Conservation (phyloP, 1,140 invertebrate species). For the Drosophila santomea region DNA sequence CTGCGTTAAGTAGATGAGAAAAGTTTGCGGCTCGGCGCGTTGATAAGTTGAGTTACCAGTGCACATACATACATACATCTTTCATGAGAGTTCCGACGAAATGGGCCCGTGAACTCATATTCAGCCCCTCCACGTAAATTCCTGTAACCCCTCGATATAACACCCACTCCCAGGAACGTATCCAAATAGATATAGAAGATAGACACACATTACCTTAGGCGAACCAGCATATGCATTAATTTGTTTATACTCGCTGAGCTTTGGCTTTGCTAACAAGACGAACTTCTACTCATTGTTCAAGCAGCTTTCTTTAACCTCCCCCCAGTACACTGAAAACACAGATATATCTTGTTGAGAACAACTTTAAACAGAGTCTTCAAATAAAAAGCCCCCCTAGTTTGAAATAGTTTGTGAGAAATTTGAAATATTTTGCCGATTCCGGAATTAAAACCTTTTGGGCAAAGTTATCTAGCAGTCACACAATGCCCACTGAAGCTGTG, state of each 20-base stretch:
- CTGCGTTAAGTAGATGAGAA: conserved; percentile 82
- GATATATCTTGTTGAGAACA: too few species aligned
- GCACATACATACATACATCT: conserved; percentile 71
- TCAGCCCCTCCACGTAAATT: neutral
- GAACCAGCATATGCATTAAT: conserved; percentile 60
- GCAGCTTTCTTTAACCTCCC: conserved; percentile 8
- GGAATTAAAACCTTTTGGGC: too few species aligned
- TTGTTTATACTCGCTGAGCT: conserved; percentile 56
- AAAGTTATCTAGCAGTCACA: too few species aligned
- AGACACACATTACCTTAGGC: conserved; percentile 37
- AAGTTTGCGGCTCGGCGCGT: conserved; percentile 75
- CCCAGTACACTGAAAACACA: neutral
- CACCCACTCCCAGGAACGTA: conserved; percentile 16
- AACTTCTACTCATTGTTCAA: conserved; percentile 18
- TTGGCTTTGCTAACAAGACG: conserved; percentile 50
- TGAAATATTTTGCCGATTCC: too few species aligned
- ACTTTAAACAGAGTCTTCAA: neutral
- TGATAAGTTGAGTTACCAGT: conserved; percentile 79
- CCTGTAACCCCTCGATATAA: neutral
- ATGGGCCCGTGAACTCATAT: neutral
- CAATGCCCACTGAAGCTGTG: too few species aligned
- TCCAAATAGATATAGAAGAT: conserved; percentile 23
- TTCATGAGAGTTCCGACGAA: conserved; percentile 41
- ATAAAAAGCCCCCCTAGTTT: too few species aligned
- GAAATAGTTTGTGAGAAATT: too few species aligned